Evolutionary conservation across 2,113 vertebrate species (phyloP), one percentile per base, ranked within the genome.

Genomic region (Tachuris rubrigastra): DNA sequence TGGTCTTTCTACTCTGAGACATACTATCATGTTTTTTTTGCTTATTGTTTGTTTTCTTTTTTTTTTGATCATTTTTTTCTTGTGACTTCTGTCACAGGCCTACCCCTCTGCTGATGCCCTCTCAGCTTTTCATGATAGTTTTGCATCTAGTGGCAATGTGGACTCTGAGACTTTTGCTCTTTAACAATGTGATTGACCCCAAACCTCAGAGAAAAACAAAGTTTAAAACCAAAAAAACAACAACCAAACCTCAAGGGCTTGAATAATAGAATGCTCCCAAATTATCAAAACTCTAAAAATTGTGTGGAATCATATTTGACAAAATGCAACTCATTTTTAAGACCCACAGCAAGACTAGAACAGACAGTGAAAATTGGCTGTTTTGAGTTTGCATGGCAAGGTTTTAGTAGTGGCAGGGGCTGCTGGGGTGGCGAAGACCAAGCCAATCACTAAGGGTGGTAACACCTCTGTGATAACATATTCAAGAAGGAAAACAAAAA

Each of bases 21-120:
- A 52, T 1, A 2, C 1, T n/a, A 10, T 44, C 3, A 19, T 14
- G 1, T 0, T 14, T 20, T 20, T 53, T 50, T 52, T 10, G 3
- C 41, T 49, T 42, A 12, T 23, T 66, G 22, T 8, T 33, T 20
- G 16, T n/a, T n/a, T n/a, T n/a, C n/a, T 35, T 44, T 56, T 53
- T 10, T 50, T 12, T 12, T 28, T 35, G 1, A 69, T n/a, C 12
- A 28, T 4, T 5, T 55, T 55, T 66, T 65, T 72, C n/a, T 53
- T 1, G 0, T 65, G 2, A n/a, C 55, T 89, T 69, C 22, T 63
- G 11, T 24, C 8, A 33, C 11, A 50, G 18, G 3, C 9, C 16
- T 31, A 4, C 15, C 5, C 37, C 6, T 75, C 7, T 39, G 8
- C 13, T 73, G 24, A 33, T 75, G 75, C 22, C 19, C 25, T 46